Percentiles rank a stretch among this genome's conserved stretches.
phyloP scores from a whole-genome alignment of 2,113 vertebrate species.

The Dermatemys mawii region DNA sequence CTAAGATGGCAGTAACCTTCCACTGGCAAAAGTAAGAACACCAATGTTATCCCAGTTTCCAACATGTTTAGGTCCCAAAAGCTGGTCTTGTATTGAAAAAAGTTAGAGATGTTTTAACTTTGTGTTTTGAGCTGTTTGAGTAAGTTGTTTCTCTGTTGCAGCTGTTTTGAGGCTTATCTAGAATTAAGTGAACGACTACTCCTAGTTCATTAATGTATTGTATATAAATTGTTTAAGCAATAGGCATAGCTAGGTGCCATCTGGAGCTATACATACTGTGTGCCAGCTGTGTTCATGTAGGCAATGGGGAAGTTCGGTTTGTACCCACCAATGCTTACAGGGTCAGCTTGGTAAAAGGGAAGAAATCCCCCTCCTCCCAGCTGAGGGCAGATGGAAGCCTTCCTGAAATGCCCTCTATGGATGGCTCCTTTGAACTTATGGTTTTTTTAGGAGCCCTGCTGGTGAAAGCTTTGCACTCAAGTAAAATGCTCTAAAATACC shows the following conservation, averaged over 20 bases:
- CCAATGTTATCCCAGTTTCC: not conserved
- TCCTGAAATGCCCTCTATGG: not conserved
- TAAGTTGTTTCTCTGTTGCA: not conserved
- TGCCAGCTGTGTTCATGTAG: not conserved
- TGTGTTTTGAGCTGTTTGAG: not conserved
- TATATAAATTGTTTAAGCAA: too few species aligned
- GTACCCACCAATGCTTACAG: not conserved
- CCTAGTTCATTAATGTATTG: too few species aligned
- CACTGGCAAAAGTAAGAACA: not conserved
- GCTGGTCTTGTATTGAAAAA: not conserved
- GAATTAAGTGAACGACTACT: not conserved
- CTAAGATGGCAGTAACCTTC: not conserved
- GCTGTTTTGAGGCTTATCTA: not conserved
- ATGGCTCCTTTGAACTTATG: not conserved
- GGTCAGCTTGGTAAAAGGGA: not conserved
- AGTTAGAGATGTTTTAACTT: not conserved
- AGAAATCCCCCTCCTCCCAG: not conserved
- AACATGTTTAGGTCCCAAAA: not conserved
- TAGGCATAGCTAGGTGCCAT: not conserved
- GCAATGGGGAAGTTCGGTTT: not conserved
- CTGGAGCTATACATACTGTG: not conserved
- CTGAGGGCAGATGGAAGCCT: not conserved
- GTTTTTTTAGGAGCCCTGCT: not conserved
- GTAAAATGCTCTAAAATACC: not conserved
- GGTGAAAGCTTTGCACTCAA: not conserved